phyloP scores from a whole-genome alignment of 2,113 vertebrate genomes.

The Paramormyrops kingsleyae region DNA sequence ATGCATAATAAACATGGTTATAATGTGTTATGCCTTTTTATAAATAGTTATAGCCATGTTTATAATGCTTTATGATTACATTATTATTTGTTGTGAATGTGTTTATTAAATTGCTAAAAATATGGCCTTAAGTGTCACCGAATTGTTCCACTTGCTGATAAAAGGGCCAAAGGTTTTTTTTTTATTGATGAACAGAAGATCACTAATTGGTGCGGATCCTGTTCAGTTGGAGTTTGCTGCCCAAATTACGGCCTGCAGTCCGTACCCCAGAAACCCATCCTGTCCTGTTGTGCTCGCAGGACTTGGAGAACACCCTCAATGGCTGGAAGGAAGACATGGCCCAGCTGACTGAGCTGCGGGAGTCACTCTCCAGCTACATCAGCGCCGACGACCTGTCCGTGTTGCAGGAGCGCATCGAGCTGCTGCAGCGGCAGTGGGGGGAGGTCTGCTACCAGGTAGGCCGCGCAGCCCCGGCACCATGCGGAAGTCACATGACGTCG shows the following conservation, averaged over 20 bases:
- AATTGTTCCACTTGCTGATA: not conserved
- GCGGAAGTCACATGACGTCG: not conserved
- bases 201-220: not conserved
- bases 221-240: not conserved
- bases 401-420: slow-evolving; percentile 82
- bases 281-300: slow-evolving; percentile 51
- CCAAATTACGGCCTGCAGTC: not conserved
- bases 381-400: slow-evolving; percentile 80
- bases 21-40: not conserved
- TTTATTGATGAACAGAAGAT: not conserved
- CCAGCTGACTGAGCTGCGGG: slow-evolving; percentile 69
- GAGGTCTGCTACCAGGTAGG: slow-evolving; percentile 88
- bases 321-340: slow-evolving; percentile 84
- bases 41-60: not conserved
- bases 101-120: not conserved
- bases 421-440: slow-evolving; percentile 91
- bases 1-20: not conserved
- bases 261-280: not conserved
- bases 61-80: not conserved
- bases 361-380: slow-evolving; percentile 70
- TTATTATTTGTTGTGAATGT: not conserved
- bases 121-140: not conserved
- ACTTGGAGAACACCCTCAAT: slow-evolving; percentile 77
- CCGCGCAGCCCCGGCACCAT: not conserved
- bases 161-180: not conserved